Evolutionary conservation across 1,140 invertebrate species (phyloP), one percentile per base, ranked within the genome.

Genomic region (Neodiprion fabricii): DNA sequence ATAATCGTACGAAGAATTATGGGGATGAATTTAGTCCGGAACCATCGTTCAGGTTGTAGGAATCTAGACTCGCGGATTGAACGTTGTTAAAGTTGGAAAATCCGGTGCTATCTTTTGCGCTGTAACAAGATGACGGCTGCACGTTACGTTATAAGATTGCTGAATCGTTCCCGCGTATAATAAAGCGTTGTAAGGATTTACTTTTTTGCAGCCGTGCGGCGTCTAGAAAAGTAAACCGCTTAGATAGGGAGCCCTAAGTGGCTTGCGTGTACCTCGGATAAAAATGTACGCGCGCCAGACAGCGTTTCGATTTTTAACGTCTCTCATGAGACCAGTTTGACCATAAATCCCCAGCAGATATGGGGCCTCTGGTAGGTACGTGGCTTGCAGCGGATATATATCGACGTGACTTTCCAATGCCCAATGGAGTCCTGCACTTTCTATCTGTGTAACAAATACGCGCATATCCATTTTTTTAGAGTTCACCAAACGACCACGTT

Each of bases 351-450:
- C 70, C 21, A 71, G 47, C 48, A 48, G 70, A 61, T 61, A 61
- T 61, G 53, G 53, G 53, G 11, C 28, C 28, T 61, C 53, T 12
- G 11, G 53, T 17, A 40, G 28, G 11, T 12, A 61, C 53, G n/a
- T 61, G 53, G 11, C 53, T 17, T 61, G 53, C 28, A 40, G 28
- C 53, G 9, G 53, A 14, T 12, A 17, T 14, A 12, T 14, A 14
- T 17, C 67, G 48, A 70, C 65, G 50, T 49, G 28, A 76, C 75
- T 76, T 76, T 76, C 75, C 72, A 76, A 70, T 76, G 75, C 67
- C 72, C 72, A 67, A 71, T 21, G 48, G 48, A 48, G 12, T 12
- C 48, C 5, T 40, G 28, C 48, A 48, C 70, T 71, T 71, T 71
- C 70, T 71, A 71, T 14, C 53, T 17, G 53, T 61, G 53, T 17